Base-by-base conservation (phyloP, 53 echinoderm and acorn worm genomes). In the Actinopyga echinites region DNA sequence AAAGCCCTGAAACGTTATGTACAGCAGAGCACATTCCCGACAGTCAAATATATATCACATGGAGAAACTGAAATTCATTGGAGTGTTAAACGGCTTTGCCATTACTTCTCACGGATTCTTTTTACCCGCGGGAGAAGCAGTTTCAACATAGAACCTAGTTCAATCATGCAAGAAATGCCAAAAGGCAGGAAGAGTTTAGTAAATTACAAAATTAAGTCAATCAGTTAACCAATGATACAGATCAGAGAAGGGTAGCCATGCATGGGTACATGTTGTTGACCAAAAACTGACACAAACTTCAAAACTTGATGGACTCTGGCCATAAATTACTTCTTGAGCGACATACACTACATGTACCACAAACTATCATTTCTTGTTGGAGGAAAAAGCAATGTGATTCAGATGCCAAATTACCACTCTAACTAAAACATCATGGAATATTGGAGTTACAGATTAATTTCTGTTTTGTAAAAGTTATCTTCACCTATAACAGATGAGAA, bases 121-220 rank as follows among this genome's bases (percentile, higher is more conserved):
- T 71, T 71, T 42, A 40, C 71, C 71, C 71, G 25, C 13, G 71
- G 40, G 71, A 71, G 71, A n/a, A 42, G 71, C 44, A 22, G 71
- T 71, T 44, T 71, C 43, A 42, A 71, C 40, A 71, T 71, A 71
- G 34, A 40, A 42, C 37, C 42, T 25, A 22, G n/a, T 44, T 5
- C 71, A 42, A 42, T 71, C 71, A 71, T 71, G 71, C 71, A 44
- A 40, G 28, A 71, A 71, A 71, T 71, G 42, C 42, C 71, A 25
- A 22, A 37, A 21, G 44, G 40, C 44, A 23, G 43, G 26, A 15
- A 44, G 71, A 42, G 71, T 40, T 71, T 44, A 21, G 71, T 25
- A 71, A 38, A 71, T 71, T 71, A 71, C 68, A 68, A 68, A 68
- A 68, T 68, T 68, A 38, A 71, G 71, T 38, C 71, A 71, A 30